Evolutionary conservation across 1,140 invertebrate species (phyloP).

Genomic region (Plectrocnemia conspersa): DNA sequence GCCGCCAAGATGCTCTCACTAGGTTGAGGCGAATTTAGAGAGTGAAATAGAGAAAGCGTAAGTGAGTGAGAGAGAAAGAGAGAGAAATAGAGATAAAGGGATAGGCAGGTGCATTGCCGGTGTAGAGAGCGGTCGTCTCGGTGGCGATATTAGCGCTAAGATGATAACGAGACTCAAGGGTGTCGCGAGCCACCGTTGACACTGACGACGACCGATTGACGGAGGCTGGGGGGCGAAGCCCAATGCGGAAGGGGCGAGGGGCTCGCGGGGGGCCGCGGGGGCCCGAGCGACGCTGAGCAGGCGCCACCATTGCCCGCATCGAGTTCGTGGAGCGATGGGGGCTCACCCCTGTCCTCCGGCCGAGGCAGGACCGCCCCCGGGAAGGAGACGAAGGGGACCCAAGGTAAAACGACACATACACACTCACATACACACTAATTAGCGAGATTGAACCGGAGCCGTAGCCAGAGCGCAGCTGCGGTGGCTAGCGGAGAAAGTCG

Average conservation of each 20-base stretch:
- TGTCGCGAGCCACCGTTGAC: constrained; percentile 1
- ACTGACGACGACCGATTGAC: constrained; percentile 33
- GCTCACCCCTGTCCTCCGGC: constrained; percentile 90
- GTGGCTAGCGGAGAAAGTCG: too few relatives aligned
- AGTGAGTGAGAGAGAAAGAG: too few relatives aligned
- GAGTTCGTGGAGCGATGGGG: constrained; percentile 93
- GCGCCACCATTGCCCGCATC: constrained; percentile 88
- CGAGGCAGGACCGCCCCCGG: constrained; percentile 85
- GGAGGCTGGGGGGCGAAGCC: constrained; percentile 26
- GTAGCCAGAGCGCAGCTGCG: too few relatives aligned
- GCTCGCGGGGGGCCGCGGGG: constrained; percentile 36
- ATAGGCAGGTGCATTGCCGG: too few relatives aligned
- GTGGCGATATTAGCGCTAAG: background rate
- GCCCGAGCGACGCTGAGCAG: constrained; percentile 40
- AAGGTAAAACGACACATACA: constrained; percentile 54
- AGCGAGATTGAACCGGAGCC: background rate
- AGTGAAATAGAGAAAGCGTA: too few relatives aligned
- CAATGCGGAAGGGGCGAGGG: constrained; percentile 36
- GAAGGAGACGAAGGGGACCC: constrained; percentile 63
- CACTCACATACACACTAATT: background rate
- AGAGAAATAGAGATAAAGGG: too few relatives aligned
- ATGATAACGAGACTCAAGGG: constrained; percentile 28
- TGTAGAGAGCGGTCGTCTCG: background rate
- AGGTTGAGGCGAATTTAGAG: too few relatives aligned
- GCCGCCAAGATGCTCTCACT: too few relatives aligned